A percentile compares a stretch with the other conserved stretches of the same genome.
phyloP scores from a whole-genome alignment of 1,140 invertebrate genomes.

The Ditylenchus dipsaci region DNA sequence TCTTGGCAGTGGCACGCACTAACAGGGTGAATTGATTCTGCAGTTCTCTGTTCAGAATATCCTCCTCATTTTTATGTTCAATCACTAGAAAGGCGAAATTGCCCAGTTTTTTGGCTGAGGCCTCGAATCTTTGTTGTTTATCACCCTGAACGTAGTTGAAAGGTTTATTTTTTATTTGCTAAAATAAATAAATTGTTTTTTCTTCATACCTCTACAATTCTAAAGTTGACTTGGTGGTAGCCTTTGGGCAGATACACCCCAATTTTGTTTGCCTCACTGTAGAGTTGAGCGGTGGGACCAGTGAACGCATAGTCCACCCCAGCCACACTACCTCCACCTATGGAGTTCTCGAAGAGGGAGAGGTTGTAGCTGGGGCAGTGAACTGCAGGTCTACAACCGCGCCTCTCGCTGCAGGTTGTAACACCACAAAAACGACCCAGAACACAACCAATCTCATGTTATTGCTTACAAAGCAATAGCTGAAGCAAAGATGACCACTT shows the following conservation, averaged over 20 bases:
- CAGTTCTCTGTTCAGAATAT: conserved; percentile 41
- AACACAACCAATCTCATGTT: no score
- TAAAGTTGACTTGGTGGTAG: conserved; percentile 40
- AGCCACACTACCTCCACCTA: neutral
- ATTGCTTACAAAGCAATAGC: no score
- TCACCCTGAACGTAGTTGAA: conserved; percentile 29
- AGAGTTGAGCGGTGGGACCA: conserved; percentile 12
- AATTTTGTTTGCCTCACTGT: conserved; percentile 21
- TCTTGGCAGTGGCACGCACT: conserved; percentile 36
- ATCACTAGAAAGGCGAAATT: conserved; percentile 45
- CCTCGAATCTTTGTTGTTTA: conserved; percentile 30
- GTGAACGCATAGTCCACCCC: neutral
- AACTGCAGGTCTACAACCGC: conserved; percentile 30
- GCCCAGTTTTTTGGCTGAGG: conserved; percentile 21
- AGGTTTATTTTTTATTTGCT: neutral
- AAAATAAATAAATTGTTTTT: neutral
- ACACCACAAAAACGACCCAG: no score
- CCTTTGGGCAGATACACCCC: conserved; percentile 38
- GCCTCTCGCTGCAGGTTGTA: no score
- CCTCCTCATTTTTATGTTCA: conserved; percentile 30
- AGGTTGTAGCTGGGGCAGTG: conserved; percentile 40
- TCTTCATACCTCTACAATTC: conserved; percentile 36
- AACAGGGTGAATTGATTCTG: conserved; percentile 35
- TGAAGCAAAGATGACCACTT: no score
- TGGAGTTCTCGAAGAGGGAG: conserved; percentile 30